A percentile compares a stretch with the other conserved stretches of the same genome.
Evolutionary conservation across 2,888 invertebrate species (phyloP).

Genomic region (Scrobipalpa atriplicella): DNA sequence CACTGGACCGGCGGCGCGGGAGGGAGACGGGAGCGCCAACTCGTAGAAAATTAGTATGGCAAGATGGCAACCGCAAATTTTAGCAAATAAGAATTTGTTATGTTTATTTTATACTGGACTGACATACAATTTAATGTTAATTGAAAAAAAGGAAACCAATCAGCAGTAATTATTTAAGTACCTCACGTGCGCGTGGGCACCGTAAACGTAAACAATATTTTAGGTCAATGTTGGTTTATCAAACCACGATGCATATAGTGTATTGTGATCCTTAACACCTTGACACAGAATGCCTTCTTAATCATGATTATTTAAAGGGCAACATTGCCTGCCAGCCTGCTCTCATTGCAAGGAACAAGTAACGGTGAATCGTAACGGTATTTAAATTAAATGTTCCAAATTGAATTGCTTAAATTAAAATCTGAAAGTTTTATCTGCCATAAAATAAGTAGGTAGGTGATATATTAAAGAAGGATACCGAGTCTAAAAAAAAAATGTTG

Average conservation of each 20-base stretch:
- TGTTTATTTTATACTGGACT: too few relatives aligned
- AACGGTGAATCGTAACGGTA: conserved; percentile 71
- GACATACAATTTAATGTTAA: too few relatives aligned
- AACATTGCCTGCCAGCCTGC: conserved; percentile 8
- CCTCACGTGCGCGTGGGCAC: neutral
- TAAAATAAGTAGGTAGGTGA: neutral
- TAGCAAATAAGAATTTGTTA: too few relatives aligned
- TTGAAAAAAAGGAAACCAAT: neutral
- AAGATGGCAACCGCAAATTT: too few relatives aligned
- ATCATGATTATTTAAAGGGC: conserved; percentile 8
- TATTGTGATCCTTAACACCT: conserved; percentile 18
- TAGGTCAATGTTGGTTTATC: conserved; percentile 12
- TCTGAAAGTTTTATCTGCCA: neutral
- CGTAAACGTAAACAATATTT: neutral
- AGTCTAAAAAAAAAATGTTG: too few relatives aligned
- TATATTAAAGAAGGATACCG: too few relatives aligned
- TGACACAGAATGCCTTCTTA: conserved; percentile 21
- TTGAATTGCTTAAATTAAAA: conserved; percentile 37
- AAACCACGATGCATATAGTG: neutral
- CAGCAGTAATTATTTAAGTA: neutral
- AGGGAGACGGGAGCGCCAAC: too few relatives aligned
- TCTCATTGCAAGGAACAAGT: conserved; percentile 69
- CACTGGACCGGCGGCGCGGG: too few relatives aligned
- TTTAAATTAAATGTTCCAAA: conserved; percentile 58
- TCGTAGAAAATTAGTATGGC: too few relatives aligned